A percentile compares a stretch with the other conserved stretches of the same genome.
Conservation (phyloP, 2,888 invertebrate genomes). For the Cephus rjabovi region DNA sequence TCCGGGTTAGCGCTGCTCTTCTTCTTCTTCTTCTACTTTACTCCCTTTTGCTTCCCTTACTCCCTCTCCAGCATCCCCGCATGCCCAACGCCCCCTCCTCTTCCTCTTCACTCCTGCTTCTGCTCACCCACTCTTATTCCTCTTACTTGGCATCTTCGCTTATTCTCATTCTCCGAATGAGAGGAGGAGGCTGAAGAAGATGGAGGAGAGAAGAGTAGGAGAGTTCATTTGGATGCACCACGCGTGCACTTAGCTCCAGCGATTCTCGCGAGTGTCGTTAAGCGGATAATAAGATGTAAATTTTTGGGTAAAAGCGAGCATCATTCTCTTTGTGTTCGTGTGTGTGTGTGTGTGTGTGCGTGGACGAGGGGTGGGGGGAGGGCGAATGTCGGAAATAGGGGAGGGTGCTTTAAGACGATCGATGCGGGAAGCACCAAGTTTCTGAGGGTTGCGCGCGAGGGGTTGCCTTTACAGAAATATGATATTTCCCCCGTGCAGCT, state of each 20-base stretch:
- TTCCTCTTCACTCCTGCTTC: neutral
- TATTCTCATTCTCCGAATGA: too few species aligned
- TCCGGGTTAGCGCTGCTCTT: slow-evolving; percentile 49
- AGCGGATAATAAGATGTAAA: slow-evolving; percentile 16
- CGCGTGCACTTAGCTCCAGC: too few species aligned
- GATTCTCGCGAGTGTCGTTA: neutral
- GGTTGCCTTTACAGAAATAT: slow-evolving; percentile 54
- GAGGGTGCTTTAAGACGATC: slow-evolving; percentile 53
- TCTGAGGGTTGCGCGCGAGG: slow-evolving; percentile 12
- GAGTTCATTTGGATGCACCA: too few species aligned
- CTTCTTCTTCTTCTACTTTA: slow-evolving; percentile 22
- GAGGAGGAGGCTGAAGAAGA: too few species aligned
- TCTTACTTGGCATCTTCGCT: too few species aligned
- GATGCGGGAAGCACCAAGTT: slow-evolving; percentile 29
- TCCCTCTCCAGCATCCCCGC: slow-evolving; percentile 11
- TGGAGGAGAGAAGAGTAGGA: too few species aligned
- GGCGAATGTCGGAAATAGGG: slow-evolving; percentile 47
- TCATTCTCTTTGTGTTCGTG: too few species aligned
- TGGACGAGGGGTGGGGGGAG: neutral
- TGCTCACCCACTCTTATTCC: too few species aligned
- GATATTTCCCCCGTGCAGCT: slow-evolving; percentile 50
- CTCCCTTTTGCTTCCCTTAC: slow-evolving; percentile 23
- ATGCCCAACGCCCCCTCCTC: neutral
- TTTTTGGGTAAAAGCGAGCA: slow-evolving; percentile 3
- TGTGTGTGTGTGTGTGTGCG: neutral